Evolutionary conservation across 2,797 vertebrate genomes (phyloP).

Genomic region (Phrynocephalus vlangalii): DNA sequence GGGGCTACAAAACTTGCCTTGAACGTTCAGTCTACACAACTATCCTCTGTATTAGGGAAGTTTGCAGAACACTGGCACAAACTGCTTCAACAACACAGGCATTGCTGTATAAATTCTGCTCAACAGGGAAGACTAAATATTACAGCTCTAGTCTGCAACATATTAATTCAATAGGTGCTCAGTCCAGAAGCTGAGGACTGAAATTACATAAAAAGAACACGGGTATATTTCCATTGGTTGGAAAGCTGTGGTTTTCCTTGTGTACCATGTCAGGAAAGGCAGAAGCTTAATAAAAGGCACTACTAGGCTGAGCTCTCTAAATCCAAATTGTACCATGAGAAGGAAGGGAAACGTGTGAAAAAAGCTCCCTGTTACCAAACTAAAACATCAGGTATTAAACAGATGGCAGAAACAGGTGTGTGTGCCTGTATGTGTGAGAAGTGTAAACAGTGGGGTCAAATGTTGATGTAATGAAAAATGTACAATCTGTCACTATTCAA

Average conservation of each 20-base stretch:
- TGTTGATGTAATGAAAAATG: background rate
- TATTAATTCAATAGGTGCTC: constrained; percentile 34
- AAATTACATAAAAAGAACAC: constrained; percentile 8
- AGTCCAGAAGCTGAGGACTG: constrained; percentile 6
- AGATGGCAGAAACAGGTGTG: background rate
- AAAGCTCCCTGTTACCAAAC: background rate
- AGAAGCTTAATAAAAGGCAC: constrained; percentile 14
- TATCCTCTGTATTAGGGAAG: constrained; percentile 9
- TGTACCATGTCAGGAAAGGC: background rate
- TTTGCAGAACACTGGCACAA: constrained; percentile 13
- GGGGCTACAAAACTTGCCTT: too few species aligned
- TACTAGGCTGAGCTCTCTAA: background rate
- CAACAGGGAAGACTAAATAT: constrained; percentile 11
- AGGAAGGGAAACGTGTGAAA: background rate
- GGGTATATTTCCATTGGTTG: constrained; percentile 1
- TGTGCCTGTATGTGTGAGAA: background rate
- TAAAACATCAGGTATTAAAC: background rate
- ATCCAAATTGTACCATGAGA: background rate
- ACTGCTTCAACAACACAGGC: constrained; percentile 9
- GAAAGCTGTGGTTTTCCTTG: constrained; percentile 4
- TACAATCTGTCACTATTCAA: background rate
- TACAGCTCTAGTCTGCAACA: constrained; percentile 4
- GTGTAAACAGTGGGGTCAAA: background rate
- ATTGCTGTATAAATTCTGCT: constrained; percentile 39
- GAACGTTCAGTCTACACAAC: too few species aligned